A percentile compares a stretch with the other conserved stretches of the same genome.
phyloP scores from a whole-genome alignment of 2,797 vertebrate genomes.

The Pempheris klunzingeri region DNA sequence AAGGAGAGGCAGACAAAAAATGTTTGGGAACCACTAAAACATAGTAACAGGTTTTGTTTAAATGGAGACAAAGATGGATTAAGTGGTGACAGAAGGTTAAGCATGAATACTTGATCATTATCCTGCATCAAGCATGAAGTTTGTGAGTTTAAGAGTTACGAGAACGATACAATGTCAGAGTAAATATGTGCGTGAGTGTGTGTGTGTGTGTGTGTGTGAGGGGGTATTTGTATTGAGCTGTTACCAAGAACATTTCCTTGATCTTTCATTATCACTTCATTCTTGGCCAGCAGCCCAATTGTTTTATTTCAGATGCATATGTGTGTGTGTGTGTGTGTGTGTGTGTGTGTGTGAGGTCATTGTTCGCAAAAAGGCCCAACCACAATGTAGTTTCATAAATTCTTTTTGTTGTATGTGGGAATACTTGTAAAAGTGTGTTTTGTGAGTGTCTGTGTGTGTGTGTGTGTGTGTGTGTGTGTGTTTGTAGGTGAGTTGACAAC shows the following conservation, averaged over 20 bases:
- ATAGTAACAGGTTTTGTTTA: background rate
- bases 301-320: background rate
- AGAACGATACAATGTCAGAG: background rate
- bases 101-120: background rate
- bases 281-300: background rate
- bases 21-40: background rate
- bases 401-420: conserved; percentile 22
- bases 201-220: background rate
- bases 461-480: conserved; percentile 13
- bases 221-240: background rate
- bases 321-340: conserved; percentile 18
- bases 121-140: background rate
- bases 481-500: conserved; percentile 65
- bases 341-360: conserved; percentile 25
- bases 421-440: conserved; percentile 20
- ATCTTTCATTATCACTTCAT: conserved; percentile 26
- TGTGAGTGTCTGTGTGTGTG: conserved; percentile 6
- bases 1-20: background rate
- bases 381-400: conserved; percentile 50
- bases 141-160: background rate
- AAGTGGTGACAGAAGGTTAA: background rate
- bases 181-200: conserved; percentile 1
- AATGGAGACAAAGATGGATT: background rate
- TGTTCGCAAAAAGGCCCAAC: conserved; percentile 67
- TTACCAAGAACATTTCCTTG: conserved; percentile 20